Percentiles rank a stretch among this genome's conserved stretches.
These are phyloP conservation scores for Halocaridina rubra DNA, from an alignment of 2,888 invertebrate genomes.

Conservation along the genomic window DNA sequence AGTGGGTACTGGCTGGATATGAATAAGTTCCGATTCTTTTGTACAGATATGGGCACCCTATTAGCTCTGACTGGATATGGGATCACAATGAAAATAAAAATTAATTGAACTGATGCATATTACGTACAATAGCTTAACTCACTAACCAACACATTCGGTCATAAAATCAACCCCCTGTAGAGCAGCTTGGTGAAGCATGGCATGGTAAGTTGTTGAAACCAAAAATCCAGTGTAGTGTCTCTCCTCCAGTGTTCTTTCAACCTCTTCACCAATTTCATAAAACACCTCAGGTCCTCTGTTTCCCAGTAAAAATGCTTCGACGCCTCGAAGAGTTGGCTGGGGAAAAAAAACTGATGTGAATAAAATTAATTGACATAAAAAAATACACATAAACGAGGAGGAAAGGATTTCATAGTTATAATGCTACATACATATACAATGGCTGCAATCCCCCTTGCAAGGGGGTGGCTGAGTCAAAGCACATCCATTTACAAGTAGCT, in stretches of 20 bases:
- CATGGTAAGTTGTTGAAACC: conserved; percentile 85
- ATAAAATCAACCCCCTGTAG: conserved; percentile 68
- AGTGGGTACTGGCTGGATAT: no score
- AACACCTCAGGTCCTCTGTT: conserved; percentile 90
- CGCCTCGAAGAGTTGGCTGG: conserved; percentile 79
- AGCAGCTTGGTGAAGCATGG: conserved; percentile 77
- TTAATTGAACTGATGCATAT: background rate
- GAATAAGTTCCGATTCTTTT: no score
- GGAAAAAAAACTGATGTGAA: no score
- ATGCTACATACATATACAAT: no score
- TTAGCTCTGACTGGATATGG: no score
- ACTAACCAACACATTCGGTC: conserved; percentile 46
- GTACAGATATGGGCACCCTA: no score
- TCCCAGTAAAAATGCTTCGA: conserved; percentile 88
- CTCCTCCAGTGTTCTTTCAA: conserved; percentile 83
- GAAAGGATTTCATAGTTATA: no score
- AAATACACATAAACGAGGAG: no score
- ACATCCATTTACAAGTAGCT: no score
- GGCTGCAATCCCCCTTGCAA: no score
- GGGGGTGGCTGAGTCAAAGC: no score
- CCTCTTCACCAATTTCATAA: conserved; percentile 85
- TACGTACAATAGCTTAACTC: background rate
- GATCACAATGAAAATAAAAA: background rate
- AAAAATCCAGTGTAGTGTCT: conserved; percentile 91
- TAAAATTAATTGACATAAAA: no score